Conservation (phyloP, 2,113 vertebrate species). For the Heloderma charlesbogerti region DNA sequence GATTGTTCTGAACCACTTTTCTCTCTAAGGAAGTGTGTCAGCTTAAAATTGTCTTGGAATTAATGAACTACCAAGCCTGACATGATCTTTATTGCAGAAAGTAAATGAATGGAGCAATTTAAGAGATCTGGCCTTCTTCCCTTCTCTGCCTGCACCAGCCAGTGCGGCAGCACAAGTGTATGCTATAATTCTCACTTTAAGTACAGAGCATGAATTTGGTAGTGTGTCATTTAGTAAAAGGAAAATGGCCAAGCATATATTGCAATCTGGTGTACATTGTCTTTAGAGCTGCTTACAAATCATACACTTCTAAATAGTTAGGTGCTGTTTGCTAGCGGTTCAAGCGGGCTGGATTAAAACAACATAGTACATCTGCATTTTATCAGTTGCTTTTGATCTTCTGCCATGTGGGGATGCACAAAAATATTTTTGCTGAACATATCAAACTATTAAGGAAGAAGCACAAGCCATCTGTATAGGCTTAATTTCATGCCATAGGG, state of each 20-base stretch:
- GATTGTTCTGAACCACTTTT: not conserved
- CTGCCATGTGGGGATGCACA: not conserved
- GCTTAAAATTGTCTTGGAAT: not conserved
- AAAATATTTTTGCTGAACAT: slow-evolving; percentile 20
- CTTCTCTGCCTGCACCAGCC: not conserved
- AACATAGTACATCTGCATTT: slow-evolving; percentile 56
- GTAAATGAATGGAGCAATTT: slow-evolving; percentile 7
- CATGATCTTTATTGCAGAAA: not conserved
- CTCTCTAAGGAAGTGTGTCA: not conserved
- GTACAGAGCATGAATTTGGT: slow-evolving; percentile 31
- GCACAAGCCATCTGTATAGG: not conserved
- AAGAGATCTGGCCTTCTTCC: not conserved
- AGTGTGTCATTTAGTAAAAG: slow-evolving; percentile 45
- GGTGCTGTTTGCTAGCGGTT: slow-evolving; percentile 14
- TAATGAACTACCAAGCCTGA: not conserved
- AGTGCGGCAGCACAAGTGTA: not conserved
- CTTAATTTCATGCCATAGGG: not conserved
- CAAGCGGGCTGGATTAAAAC: slow-evolving; percentile 40
- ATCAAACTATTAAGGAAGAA: slow-evolving; percentile 34
- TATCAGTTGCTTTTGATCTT: slow-evolving; percentile 46
- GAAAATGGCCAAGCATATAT: slow-evolving; percentile 30
- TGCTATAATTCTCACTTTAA: slow-evolving; percentile 38
- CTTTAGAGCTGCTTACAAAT: slow-evolving; percentile 44
- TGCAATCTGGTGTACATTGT: not conserved
- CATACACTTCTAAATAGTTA: slow-evolving; percentile 25